Evolutionary conservation across 2,797 vertebrate genomes (phyloP).

Genomic region (Siniperca obscura): DNA sequence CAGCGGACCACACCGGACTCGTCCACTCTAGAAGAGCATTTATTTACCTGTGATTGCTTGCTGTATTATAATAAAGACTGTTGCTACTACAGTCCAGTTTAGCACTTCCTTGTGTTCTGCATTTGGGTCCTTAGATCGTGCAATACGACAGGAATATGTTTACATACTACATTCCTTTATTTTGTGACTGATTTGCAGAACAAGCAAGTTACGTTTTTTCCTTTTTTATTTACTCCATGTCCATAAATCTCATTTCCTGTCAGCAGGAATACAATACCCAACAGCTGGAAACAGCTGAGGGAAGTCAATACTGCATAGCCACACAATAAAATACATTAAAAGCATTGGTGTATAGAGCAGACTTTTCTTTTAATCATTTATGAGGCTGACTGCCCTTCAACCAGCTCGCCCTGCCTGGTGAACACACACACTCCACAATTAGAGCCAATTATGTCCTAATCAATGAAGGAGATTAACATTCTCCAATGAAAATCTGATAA

Average conservation of each 20-base stretch:
- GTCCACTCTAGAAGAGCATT: too few relatives aligned
- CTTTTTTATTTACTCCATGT: background rate
- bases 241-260: constrained; percentile 4
- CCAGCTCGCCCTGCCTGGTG: constrained; percentile 54
- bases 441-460: constrained; percentile 90
- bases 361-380: constrained; percentile 70
- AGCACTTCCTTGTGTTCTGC: too few relatives aligned
- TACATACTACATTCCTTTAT: background rate
- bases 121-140: too few relatives aligned
- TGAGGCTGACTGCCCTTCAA: constrained; percentile 73
- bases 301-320: background rate
- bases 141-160: background rate
- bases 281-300: background rate
- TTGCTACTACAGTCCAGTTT: too few relatives aligned
- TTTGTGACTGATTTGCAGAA: background rate
- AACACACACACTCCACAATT: constrained; percentile 83
- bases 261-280: background rate
- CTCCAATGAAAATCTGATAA: constrained; percentile 91
- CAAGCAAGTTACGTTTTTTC: background rate
- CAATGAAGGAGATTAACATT: constrained; percentile 90
- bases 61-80: too few relatives aligned
- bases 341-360: background rate
- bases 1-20: too few relatives aligned
- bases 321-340: constrained; percentile 6
- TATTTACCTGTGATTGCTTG: too few relatives aligned